Conservation (phyloP, 2,888 invertebrate species). For the Capitulum mitella region DNA sequence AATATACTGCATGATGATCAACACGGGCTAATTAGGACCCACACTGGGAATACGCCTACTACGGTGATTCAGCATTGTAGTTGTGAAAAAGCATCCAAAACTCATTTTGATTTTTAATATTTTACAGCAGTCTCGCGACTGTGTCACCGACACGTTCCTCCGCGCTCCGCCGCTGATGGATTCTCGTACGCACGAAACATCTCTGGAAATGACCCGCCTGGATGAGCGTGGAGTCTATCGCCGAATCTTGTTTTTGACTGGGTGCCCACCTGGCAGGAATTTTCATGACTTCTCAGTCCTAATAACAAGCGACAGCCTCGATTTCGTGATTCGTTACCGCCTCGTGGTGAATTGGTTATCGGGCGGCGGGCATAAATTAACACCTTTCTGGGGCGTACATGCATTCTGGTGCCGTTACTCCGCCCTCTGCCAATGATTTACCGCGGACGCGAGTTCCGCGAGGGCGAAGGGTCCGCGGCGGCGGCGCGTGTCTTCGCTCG, state of each 20-base stretch:
- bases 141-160: no score
- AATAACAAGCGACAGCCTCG: slow-evolving; percentile 1
- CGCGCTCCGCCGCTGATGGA: no score
- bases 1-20: no score
- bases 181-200: no score
- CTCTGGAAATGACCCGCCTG: no score
- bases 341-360: not conserved
- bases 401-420: not conserved
- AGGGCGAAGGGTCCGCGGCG: not conserved
- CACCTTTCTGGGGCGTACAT: slow-evolving; percentile 23
- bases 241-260: not conserved
- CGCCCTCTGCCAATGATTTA: not conserved
- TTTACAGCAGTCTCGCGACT: no score
- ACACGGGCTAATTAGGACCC: no score
- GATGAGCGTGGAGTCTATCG: not conserved
- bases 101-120: no score
- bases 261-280: not conserved
- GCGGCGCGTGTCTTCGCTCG: not conserved
- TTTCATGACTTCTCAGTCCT: slow-evolving; percentile 4
- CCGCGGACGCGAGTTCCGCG: not conserved
- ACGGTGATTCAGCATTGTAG: no score
- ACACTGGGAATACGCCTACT: no score
- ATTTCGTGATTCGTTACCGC: slow-evolving; percentile 10
- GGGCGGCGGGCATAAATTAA: slow-evolving; percentile 6
- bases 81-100: no score